Evolutionary conservation across 2,113 vertebrate genomes (phyloP).

Genomic region (Nycticorax nycticorax): DNA sequence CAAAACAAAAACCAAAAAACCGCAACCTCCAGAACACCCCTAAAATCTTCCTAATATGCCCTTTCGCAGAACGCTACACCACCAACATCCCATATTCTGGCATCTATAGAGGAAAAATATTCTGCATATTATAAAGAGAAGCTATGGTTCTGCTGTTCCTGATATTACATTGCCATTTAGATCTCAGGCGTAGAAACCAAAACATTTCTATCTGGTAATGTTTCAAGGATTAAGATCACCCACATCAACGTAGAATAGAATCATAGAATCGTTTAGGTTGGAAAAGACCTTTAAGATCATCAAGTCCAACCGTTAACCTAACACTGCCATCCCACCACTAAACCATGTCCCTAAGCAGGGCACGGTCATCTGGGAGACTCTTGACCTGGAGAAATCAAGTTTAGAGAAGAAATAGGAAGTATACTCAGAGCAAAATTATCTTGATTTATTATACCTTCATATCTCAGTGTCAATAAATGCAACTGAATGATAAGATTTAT

Average conservation of each 20-base stretch:
- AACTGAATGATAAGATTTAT: background rate
- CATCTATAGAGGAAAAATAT: background rate
- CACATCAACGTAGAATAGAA: background rate
- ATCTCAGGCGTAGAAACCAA: background rate
- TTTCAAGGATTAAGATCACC: background rate
- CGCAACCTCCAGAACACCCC: background rate
- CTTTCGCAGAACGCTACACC: background rate
- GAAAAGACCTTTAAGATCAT: too few species aligned
- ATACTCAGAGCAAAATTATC: background rate
- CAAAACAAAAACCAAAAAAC: background rate
- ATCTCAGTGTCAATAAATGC: slow-evolving; percentile 9
- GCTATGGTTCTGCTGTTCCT: background rate
- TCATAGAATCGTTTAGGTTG: too few species aligned
- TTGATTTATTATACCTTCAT: slow-evolving; percentile 10
- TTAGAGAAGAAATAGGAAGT: background rate
- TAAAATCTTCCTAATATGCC: background rate
- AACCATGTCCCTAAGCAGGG: background rate
- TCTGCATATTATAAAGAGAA: background rate
- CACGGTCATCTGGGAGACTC: background rate
- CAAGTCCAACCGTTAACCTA: too few species aligned
- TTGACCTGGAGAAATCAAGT: background rate
- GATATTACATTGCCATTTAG: background rate
- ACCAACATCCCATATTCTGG: background rate
- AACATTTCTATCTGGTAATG: background rate
- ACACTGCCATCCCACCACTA: too few species aligned